These are phyloP conservation scores for Orchesellides sinensis DNA, from an alignment of 2,888 invertebrate species.

Conservation along the genomic window DNA sequence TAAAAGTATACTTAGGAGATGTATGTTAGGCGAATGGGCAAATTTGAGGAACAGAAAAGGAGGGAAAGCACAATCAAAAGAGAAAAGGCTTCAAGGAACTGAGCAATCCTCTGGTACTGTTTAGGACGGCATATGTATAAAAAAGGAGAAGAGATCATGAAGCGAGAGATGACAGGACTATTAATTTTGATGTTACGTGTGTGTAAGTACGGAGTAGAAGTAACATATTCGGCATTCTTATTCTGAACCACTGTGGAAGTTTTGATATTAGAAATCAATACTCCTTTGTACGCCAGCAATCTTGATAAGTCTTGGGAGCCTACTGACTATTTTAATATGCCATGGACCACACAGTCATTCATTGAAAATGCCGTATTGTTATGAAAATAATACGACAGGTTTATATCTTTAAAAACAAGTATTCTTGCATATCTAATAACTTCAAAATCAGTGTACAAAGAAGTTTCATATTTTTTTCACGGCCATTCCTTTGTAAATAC, in stretches of 20 bases:
- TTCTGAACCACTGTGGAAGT: constrained; percentile 36
- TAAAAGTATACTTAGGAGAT: not conserved
- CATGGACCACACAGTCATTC: constrained; percentile 5
- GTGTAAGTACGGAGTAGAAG: not conserved
- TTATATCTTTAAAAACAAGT: too few species aligned
- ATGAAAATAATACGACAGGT: not conserved
- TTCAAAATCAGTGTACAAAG: too few species aligned
- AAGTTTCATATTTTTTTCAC: too few species aligned
- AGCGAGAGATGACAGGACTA: constrained; percentile 58
- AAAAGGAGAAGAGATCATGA: constrained; percentile 6
- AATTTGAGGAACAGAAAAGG: too few species aligned
- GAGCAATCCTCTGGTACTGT: constrained; percentile 14
- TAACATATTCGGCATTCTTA: constrained; percentile 33
- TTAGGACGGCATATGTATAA: not conserved
- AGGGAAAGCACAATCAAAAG: too few species aligned
- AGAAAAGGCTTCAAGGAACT: constrained; percentile 24
- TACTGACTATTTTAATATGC: constrained; percentile 31
- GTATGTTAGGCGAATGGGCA: not conserved
- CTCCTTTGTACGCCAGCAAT: too few species aligned
- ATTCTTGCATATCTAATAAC: too few species aligned
- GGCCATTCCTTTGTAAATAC: too few species aligned
- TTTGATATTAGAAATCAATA: constrained; percentile 60
- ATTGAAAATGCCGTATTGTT: not conserved
- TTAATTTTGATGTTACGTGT: constrained; percentile 52
- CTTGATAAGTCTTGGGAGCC: constrained; percentile 19